Conservation (phyloP, 1,140 invertebrate species). For the Dinoponera quadriceps region DNA sequence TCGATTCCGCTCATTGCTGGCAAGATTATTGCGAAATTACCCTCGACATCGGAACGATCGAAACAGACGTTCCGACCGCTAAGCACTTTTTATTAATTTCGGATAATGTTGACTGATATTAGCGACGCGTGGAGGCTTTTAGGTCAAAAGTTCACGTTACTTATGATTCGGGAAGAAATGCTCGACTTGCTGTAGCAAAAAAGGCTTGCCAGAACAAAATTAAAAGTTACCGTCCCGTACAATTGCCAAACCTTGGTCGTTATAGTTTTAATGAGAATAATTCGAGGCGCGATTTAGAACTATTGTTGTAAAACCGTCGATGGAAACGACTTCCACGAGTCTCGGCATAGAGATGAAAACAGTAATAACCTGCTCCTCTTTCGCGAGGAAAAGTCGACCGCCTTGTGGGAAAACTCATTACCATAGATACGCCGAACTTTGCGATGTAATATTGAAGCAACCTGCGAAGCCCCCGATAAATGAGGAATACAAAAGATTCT, state of each 20-base stretch:
- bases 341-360: conserved; percentile 13
- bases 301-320: conserved; percentile 34
- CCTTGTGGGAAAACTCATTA: conserved; percentile 38
- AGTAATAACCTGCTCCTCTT: conserved; percentile 8
- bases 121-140: not conserved
- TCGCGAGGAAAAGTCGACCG: conserved; percentile 8
- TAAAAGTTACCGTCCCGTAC: not conserved
- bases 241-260: not conserved
- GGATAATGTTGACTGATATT: too few species aligned
- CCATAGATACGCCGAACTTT: conserved; percentile 5
- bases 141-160: not conserved
- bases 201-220: too few species aligned
- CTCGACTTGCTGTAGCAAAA: not conserved
- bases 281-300: not conserved
- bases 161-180: not conserved
- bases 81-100: conserved; percentile 2
- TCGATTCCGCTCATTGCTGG: conserved; percentile 10
- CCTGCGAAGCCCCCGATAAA: not conserved
- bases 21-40: conserved; percentile 24
- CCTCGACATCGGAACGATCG: not conserved
- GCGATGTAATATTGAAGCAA: conserved; percentile 33
- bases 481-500: conserved; percentile 7
- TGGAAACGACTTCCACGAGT: conserved; percentile 31
- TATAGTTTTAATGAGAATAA: conserved; percentile 48
- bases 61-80: not conserved